Evolutionary conservation across 2,888 invertebrate genomes (phyloP).

Genomic region (Luperina nickerlii): DNA sequence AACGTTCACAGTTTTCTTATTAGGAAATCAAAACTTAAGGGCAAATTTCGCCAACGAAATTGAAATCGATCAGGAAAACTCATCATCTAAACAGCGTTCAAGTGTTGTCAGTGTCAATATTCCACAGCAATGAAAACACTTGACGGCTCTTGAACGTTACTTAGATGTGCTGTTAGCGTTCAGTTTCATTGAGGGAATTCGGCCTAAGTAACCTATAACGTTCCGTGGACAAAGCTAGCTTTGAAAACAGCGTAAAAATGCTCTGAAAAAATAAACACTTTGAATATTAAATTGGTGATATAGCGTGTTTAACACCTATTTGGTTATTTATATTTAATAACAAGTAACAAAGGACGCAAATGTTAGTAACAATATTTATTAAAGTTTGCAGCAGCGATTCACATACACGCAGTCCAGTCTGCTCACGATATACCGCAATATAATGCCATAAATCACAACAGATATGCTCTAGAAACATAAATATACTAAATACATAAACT

Average conservation of each 20-base stretch:
- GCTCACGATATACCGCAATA: no score
- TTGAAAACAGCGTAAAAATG: not conserved
- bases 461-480: slow-evolving; percentile 26
- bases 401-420: no score
- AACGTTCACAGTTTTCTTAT: no score
- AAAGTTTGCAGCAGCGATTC: no score
- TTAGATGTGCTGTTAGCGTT: not conserved
- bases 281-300: not conserved
- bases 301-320: slow-evolving; percentile 36
- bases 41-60: not conserved
- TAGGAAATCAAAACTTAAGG: no score
- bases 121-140: not conserved
- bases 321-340: slow-evolving; percentile 1
- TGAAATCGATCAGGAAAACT: not conserved
- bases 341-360: no score
- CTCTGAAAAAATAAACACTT: slow-evolving; percentile 1
- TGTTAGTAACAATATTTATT: no score
- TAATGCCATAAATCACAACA: slow-evolving; percentile 29
- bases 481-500: not conserved
- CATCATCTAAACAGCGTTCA: not conserved
- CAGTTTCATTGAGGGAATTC: not conserved
- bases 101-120: not conserved
- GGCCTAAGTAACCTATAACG: no score
- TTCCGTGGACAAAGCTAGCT: not conserved
- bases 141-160: not conserved